Percentiles rank a stretch among this genome's conserved stretches.
Evolutionary conservation across 2,797 vertebrate genomes (phyloP).

Genomic region (Poeciliopsis turneri): DNA sequence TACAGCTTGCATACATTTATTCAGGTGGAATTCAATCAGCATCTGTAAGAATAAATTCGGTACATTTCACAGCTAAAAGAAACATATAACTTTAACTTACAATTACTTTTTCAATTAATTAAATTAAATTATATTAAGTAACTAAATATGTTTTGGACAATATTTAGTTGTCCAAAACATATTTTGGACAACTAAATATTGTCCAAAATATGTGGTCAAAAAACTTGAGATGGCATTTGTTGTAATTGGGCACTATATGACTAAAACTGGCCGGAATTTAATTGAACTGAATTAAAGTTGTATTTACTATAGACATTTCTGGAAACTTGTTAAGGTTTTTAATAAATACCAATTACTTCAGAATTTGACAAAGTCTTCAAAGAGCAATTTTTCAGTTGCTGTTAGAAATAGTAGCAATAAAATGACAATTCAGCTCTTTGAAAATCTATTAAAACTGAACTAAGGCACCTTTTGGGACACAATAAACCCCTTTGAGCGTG

Average conservation of each 20-base stretch:
- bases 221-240: neutral
- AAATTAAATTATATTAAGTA: neutral
- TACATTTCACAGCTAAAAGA: neutral
- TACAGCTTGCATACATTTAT: neutral
- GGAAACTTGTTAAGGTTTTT: neutral
- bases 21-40: neutral
- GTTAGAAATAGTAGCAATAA: neutral
- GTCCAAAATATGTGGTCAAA: too few species aligned
- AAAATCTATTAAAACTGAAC: neutral
- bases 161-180: too few species aligned
- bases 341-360: neutral
- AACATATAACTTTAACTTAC: neutral
- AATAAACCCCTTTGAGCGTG: neutral
- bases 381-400: neutral
- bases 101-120: neutral
- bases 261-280: neutral
- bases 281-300: neutral
- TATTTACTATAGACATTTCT: neutral
- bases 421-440: neutral
- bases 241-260: neutral
- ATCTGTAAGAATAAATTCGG: neutral
- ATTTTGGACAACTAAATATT: too few species aligned
- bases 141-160: neutral
- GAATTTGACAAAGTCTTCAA: neutral
- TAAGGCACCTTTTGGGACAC: neutral